phyloP scores from a whole-genome alignment of 2,113 vertebrate genomes.

The Odocoileus virginianus region DNA sequence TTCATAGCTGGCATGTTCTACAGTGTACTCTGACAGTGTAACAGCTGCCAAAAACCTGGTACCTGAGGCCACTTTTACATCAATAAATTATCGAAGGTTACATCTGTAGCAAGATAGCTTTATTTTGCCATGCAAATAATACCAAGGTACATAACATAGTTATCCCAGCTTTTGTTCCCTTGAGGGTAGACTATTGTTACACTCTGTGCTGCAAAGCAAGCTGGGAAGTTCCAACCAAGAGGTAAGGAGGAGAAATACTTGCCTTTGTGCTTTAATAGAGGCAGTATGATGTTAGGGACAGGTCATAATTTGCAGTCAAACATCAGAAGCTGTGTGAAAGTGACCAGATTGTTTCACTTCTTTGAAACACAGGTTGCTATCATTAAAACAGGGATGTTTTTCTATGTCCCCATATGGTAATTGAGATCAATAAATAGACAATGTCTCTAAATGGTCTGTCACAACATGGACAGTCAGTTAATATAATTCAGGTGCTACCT shows the following conservation, averaged over 20 bases:
- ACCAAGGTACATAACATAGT: slow-evolving; percentile 42
- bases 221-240: slow-evolving; percentile 43
- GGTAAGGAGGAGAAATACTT: slow-evolving; percentile 6
- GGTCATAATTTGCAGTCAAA: not conserved
- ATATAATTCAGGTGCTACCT: not conserved
- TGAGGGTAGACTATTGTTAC: slow-evolving; percentile 59
- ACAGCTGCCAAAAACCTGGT: slow-evolving; percentile 75
- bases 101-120: slow-evolving; percentile 47
- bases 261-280: slow-evolving; percentile 15
- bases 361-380: not conserved
- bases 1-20: slow-evolving; percentile 73
- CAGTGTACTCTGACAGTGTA: slow-evolving; percentile 59
- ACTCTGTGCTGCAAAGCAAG: slow-evolving; percentile 41
- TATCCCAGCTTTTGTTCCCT: slow-evolving; percentile 68
- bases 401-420: not conserved
- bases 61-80: slow-evolving; percentile 64
- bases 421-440: not conserved
- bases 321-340: not conserved
- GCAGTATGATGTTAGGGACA: not conserved
- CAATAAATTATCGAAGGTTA: slow-evolving; percentile 70
- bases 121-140: slow-evolving; percentile 63
- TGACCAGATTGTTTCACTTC: not conserved
- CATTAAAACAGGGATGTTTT: not conserved
- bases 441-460: not conserved
- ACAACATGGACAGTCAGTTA: not conserved